Conservation (phyloP, 2,113 vertebrate genomes). For the Festucalex cinctus region DNA sequence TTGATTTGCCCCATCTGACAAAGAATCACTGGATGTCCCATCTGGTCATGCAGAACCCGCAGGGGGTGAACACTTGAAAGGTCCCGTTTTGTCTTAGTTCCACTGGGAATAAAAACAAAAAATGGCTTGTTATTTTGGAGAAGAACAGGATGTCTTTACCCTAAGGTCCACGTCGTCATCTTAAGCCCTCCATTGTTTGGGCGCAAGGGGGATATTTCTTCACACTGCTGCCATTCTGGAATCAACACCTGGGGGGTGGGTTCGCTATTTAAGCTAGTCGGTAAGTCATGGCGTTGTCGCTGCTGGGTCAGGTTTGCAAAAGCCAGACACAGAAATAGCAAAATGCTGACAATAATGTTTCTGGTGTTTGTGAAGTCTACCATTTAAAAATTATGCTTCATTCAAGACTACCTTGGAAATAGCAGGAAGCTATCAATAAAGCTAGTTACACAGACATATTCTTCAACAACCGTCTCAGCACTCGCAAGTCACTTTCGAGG, state of each 20-base stretch:
- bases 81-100: not conserved
- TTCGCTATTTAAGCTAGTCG: not conserved
- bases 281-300: not conserved
- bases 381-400: not conserved
- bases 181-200: not conserved
- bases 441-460: not conserved
- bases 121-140: conserved; percentile 4
- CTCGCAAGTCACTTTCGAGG: not conserved
- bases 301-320: not conserved
- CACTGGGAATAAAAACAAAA: not conserved
- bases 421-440: not conserved
- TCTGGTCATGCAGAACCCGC: not conserved
- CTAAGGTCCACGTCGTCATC: not conserved
- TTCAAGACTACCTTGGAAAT: not conserved
- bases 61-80: not conserved
- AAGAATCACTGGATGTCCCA: not conserved
- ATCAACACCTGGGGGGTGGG: not conserved
- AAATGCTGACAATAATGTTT: no score
- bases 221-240: not conserved
- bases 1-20: not conserved
- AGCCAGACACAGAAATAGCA: not conserved
- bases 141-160: conserved; percentile 1
- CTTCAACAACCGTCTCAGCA: not conserved
- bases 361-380: no score
- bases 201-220: not conserved